Evolutionary conservation across 1,140 invertebrate species (phyloP), one percentile per base, ranked within the genome.

Genomic region (Anagrus nilaparvatae): DNA sequence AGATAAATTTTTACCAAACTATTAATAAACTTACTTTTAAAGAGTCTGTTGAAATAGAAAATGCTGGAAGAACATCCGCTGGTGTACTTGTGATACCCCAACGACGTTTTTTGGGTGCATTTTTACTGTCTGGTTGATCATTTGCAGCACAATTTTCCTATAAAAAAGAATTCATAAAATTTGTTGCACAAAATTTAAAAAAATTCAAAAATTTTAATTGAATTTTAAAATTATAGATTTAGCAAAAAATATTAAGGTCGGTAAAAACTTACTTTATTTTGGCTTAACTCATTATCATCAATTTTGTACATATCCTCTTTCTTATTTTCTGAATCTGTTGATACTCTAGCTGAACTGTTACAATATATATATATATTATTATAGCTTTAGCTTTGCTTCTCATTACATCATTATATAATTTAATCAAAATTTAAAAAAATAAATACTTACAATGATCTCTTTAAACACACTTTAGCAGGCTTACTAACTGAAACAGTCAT

Each of bases 21-120:
- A 33, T 16, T n/a, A 42, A 32, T 35, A n/a, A 29, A 31, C 31
- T 20, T 61, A 70, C 70, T 57, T 71, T 71, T 20, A 72, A 56
- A 13, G 66, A 69, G 51, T 71, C 66, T 10, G 69, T 70, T 4
- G 69, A 72, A 34, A 72, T 64, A 6, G 63, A 65, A 46, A 71
- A 61, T 4, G 59, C 57, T 23, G 65, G 65, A 29, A 57, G 54
- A 7, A 57, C 58, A 29, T 63, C 61, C 8, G 60, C 54, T 5
- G 60, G 47, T 33, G 60, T 50, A n/a, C n/a, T n/a, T 17, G 55
- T 55, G 8, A 53, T 58, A 25, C 69, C 68, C 68, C 68, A 70
- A 36, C 69, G 60, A 43, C 68, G 60, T 51, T 62, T 69, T 32
- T 65, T 62, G 24, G 63, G 59, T 29, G 61, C 33, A 43, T 46